These are phyloP conservation scores for Dolichopus griseipennis DNA, from an alignment of 2,888 invertebrate species.

Conservation along the genomic window DNA sequence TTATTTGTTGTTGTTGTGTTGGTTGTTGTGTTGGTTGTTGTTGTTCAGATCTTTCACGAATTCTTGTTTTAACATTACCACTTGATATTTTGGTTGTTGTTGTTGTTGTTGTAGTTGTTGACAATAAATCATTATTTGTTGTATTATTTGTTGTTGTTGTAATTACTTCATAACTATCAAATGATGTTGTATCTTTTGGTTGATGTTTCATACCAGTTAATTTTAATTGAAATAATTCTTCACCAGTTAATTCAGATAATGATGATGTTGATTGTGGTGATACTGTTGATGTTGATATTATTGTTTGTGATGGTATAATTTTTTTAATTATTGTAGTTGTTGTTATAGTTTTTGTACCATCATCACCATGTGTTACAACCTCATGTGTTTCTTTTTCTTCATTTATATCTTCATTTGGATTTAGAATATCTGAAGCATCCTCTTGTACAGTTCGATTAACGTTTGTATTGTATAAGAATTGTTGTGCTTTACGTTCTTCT, in stretches of 20 bases:
- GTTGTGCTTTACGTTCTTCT: neutral
- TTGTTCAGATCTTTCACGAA: neutral
- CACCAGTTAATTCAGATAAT: neutral
- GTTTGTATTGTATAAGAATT: neutral
- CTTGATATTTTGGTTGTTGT: slow-evolving; percentile 10
- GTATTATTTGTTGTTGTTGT: slow-evolving; percentile 9
- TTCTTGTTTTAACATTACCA: neutral
- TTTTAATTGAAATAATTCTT: slow-evolving; percentile 5
- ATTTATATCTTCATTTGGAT: neutral
- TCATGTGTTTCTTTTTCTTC: neutral
- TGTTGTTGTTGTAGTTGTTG: slow-evolving; percentile 7
- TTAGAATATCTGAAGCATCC: neutral
- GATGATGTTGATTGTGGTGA: neutral
- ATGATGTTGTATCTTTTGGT: slow-evolving; percentile 11
- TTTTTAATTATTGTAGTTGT: neutral
- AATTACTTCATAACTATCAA: slow-evolving; percentile 7
- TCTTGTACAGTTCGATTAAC: neutral
- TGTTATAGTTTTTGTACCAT: neutral
- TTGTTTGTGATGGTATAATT: neutral
- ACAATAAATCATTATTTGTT: neutral
- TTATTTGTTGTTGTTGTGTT: slow-evolving; percentile 23
- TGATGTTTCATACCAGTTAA: slow-evolving; percentile 8
- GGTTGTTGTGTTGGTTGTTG: no score
- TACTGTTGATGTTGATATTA: neutral
- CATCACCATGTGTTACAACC: neutral